These are phyloP conservation scores for Agrenia bidenticulata DNA, from an alignment of 2,888 invertebrate genomes.

Conservation along the genomic window DNA sequence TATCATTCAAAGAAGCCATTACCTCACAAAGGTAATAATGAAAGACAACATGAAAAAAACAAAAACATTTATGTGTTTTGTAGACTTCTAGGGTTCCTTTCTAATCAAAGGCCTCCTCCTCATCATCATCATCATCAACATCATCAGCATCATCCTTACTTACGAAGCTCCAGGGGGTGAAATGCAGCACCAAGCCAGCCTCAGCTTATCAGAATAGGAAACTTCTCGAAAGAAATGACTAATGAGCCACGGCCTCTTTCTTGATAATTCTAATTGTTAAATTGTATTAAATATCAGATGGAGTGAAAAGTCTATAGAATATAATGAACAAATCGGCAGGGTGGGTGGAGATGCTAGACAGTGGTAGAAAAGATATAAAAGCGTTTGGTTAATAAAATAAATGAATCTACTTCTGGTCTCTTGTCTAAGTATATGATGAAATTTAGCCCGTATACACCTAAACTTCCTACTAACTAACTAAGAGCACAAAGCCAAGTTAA, in stretches of 20 bases:
- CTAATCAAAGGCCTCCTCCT: constrained; percentile 24
- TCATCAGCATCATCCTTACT: constrained; percentile 11
- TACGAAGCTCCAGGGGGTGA: constrained; percentile 27
- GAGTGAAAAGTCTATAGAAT: constrained; percentile 10
- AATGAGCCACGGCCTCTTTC: constrained; percentile 45
- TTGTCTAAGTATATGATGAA: neutral
- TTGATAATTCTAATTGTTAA: constrained; percentile 47
- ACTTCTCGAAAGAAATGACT: constrained; percentile 38
- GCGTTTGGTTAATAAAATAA: constrained; percentile 34
- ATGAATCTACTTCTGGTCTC: constrained; percentile 21
- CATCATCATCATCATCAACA: constrained; percentile 21
- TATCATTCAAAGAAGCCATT: constrained; percentile 7
- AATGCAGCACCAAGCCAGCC: constrained; percentile 21
- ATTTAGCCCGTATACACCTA: constrained; percentile 1
- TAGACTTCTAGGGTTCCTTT: constrained; percentile 18
- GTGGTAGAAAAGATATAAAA: constrained; percentile 8
- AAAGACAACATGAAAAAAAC: constrained; percentile 20
- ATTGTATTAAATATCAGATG: constrained; percentile 37
- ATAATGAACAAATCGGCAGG: neutral
- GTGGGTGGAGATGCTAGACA: neutral
- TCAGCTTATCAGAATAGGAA: neutral
- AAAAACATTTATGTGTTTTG: constrained; percentile 23
- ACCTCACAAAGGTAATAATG: constrained; percentile 15
- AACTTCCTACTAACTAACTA: neutral
- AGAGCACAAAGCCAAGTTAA: constrained; percentile 1